A percentile compares a stretch with the other conserved stretches of the same genome.
Evolutionary conservation across 2,797 vertebrate species (phyloP).

Genomic region (Agapornis canus): DNA sequence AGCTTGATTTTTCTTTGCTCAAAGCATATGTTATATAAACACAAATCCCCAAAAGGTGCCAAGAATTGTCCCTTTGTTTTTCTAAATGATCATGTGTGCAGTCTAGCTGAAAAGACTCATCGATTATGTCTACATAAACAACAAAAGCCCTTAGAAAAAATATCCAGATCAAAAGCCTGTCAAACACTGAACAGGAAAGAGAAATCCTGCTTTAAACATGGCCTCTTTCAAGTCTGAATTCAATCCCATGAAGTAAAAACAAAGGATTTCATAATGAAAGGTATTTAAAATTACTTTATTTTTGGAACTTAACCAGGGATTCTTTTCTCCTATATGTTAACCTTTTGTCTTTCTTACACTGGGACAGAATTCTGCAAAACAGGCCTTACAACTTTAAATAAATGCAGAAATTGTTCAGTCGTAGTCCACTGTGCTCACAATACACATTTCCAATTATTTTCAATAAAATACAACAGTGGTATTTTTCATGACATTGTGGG

Average conservation of each 20-base stretch:
- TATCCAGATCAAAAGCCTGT: constrained; percentile 74
- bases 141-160: constrained; percentile 73
- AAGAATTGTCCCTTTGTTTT: constrained; percentile 71
- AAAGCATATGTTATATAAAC: constrained; percentile 70
- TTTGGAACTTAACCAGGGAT: constrained; percentile 59
- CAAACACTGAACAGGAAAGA: constrained; percentile 69
- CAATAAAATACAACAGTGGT: neutral
- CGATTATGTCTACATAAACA: constrained; percentile 80
- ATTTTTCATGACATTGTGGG: neutral
- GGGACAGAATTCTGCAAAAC: neutral
- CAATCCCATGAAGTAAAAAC: constrained; percentile 68
- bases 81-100: constrained; percentile 77
- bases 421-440: neutral
- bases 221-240: constrained; percentile 80
- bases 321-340: constrained; percentile 37
- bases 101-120: constrained; percentile 82
- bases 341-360: neutral
- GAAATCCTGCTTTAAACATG: constrained; percentile 83
- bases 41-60: constrained; percentile 67
- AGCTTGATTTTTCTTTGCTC: constrained; percentile 60
- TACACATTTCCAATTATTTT: neutral
- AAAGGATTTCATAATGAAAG: constrained; percentile 71
- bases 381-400: neutral
- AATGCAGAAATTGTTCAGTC: neutral
- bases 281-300: constrained; percentile 68